Evolutionary conservation across 2,113 vertebrate genomes (phyloP), one percentile per base, ranked within the genome.

Genomic region (Alethe diademata): DNA sequence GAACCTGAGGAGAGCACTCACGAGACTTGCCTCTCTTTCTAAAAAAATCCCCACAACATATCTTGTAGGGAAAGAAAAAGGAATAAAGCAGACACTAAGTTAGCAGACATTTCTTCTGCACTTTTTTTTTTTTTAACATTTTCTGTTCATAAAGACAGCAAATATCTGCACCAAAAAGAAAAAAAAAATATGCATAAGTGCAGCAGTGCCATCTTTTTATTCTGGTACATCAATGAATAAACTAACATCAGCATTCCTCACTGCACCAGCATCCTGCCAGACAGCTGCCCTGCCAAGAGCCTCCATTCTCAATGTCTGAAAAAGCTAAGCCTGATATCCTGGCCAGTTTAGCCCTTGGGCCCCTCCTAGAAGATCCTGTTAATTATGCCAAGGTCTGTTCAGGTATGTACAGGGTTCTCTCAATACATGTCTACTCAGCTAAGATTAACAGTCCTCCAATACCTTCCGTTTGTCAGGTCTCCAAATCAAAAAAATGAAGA

Each of bases 321-420:
- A 69, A 96, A 97, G 51, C 72, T 47, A 78, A 93, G 64, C 66
- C 79, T 5, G 14, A 87, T 72, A 91, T 70, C n/a, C 83, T 53
- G 35, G 45, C 65, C 66, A 64, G 61, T 79, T 90, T 33, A 84
- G 74, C 31, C 62, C 72, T 56, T 73, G 78, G 87, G 31, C 51
- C 67, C 29, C 82, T 75, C 50, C 66, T 51, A 74, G 87, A 93
- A 86, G 73, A 93, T 65, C 60, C 83, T 86, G 65, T 73, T 94
- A 91, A 92, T 93, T 94, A 96, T 64, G 80, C 86, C 80, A 95
- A 93, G 50, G 47, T 75, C 92, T 93, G 90, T 57, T 95, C 84
- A 93, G 95, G 92, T 90, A 87, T 25, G 53, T 58, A 72, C 35
- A 53, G 25, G 23, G n/a, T 57, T 89, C 74, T 92, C 89, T 83